Evolutionary conservation across 2,113 vertebrate species (phyloP), one percentile per base, ranked within the genome.

Genomic region (Lota lota): DNA sequence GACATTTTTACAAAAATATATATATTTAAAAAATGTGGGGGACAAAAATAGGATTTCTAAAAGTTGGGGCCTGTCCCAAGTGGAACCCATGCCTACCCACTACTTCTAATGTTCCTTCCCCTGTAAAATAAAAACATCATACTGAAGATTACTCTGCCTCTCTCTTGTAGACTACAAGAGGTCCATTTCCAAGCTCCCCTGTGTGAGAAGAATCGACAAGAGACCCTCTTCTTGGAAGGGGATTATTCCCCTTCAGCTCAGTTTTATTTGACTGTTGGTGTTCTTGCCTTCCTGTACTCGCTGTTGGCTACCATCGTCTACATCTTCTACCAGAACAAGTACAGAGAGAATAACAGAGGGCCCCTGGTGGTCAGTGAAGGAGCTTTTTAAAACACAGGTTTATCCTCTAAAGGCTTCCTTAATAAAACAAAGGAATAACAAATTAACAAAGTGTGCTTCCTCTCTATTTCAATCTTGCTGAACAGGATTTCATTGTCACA

Each of bases 301-400:
- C 88, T 99, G 84, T 92, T 97, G 18, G 97, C 97, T 69, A 98
- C 97, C 0, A 88, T 99, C 14, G 95, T 99, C 76, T 99, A 98
- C 73, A 94, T 99, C 78, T 99, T 98, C 91, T 99, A 96, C 91
- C 97, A 99, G 91, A 97, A 99, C 87, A 98, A 97, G 85, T 99
- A 99, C 85, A 90, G 95, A 72, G 96, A 95, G 80, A 97, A 98
- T 92, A 99, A 99, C 93, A 93, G 96, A 69, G 97, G 97, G 1
- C 97, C 97, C 24, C 86, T 97, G 61, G 92, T 97, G 90, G 97
- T 99, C 90, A 96, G 96, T 96, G 22, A 65, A 17, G 64, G 16
- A 61, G 1, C 50, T 70, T 36, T 3, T 16, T 22, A 16, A 54
- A 64, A 22, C 14, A 36, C 40, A 54, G 47, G 11, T 28, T 50